These are phyloP conservation scores for Rhinopomastus cyanomelas DNA, from an alignment of 2,113 vertebrate genomes.

Conservation along the genomic window DNA sequence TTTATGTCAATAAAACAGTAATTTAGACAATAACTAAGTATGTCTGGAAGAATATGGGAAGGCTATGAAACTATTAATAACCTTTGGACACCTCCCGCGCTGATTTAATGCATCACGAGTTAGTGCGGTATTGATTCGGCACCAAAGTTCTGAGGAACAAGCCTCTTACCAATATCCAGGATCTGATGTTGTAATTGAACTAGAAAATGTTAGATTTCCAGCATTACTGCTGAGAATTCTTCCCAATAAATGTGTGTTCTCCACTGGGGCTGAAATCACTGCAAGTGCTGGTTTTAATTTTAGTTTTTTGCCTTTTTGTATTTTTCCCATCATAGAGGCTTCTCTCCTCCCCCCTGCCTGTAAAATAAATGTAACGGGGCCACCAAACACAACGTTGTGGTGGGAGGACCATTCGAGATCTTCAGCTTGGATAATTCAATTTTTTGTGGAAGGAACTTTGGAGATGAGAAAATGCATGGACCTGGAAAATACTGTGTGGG, in stretches of 20 bases:
- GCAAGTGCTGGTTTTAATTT: slow-evolving; percentile 71
- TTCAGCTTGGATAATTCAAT: slow-evolving; percentile 39
- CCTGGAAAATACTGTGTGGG: neutral
- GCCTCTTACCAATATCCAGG: slow-evolving; percentile 79
- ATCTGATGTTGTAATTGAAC: slow-evolving; percentile 77
- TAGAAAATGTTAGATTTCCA: slow-evolving; percentile 78
- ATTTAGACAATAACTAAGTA: slow-evolving; percentile 75
- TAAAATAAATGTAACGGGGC: slow-evolving; percentile 57
- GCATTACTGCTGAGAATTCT: slow-evolving; percentile 78
- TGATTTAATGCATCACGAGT: slow-evolving; percentile 73
- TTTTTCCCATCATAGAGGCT: slow-evolving; percentile 56
- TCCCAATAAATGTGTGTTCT: slow-evolving; percentile 79
- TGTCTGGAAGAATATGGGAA: slow-evolving; percentile 63
- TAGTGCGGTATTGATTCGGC: slow-evolving; percentile 74
- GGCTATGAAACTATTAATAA: slow-evolving; percentile 76
- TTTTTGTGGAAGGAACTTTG: neutral
- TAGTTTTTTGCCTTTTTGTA: slow-evolving; percentile 67
- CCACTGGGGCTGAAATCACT: slow-evolving; percentile 70
- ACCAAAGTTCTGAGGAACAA: slow-evolving; percentile 73
- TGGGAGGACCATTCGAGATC: slow-evolving; percentile 55
- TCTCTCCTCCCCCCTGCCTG: slow-evolving; percentile 17
- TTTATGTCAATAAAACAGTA: slow-evolving; percentile 70
- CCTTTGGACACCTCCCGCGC: slow-evolving; percentile 60
- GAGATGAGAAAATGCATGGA: neutral
- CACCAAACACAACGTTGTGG: too few species aligned